These are phyloP conservation scores for Ctenomys sociabilis DNA, from an alignment of 2,113 vertebrate species.

Conservation along the genomic window DNA sequence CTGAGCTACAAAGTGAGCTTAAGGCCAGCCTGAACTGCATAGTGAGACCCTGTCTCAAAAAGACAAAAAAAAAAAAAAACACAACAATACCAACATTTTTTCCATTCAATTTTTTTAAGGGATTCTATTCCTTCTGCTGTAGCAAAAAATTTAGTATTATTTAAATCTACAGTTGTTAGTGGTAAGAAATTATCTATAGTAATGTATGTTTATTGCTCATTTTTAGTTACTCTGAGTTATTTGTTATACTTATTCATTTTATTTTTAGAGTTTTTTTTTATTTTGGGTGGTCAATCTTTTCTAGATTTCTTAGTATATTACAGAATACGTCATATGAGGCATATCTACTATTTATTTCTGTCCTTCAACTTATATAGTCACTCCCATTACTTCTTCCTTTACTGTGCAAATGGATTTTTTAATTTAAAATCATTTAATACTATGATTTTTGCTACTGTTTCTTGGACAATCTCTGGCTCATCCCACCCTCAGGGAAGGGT, in stretches of 20 bases:
- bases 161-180: background rate
- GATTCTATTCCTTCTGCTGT: background rate
- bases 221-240: background rate
- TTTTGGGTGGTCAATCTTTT: background rate
- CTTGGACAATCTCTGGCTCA: background rate
- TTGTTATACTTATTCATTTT: background rate
- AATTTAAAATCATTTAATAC: background rate
- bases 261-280: background rate
- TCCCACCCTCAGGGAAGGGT: too few species aligned
- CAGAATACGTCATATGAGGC: background rate
- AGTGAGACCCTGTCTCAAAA: too few species aligned
- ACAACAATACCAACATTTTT: background rate
- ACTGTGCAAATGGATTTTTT: background rate
- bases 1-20: too few species aligned
- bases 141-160: background rate
- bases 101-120: background rate
- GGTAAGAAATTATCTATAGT: background rate
- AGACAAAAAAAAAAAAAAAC: too few species aligned
- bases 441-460: background rate
- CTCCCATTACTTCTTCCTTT: background rate
- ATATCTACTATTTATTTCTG: background rate
- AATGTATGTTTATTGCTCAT: background rate
- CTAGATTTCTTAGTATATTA: background rate
- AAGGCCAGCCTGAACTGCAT: too few species aligned
- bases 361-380: background rate